Evolutionary conservation across 2,797 vertebrate species (phyloP).

Genomic region (Macropus fuliginosus): DNA sequence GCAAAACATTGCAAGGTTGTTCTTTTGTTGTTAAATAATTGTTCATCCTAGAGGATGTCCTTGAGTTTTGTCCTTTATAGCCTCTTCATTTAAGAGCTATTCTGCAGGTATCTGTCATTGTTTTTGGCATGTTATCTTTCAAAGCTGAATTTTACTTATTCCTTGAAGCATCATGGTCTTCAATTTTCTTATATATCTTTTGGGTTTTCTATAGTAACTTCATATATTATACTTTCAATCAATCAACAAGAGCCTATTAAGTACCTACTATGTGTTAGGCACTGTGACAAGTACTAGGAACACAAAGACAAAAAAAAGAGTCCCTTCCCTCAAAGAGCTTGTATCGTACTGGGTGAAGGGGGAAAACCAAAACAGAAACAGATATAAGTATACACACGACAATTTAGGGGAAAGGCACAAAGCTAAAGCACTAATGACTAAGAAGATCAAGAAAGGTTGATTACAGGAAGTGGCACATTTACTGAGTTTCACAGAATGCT

Average conservation of each 20-base stretch:
- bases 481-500: not conserved
- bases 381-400: not conserved
- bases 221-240: not conserved
- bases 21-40: not conserved
- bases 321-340: not conserved
- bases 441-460: not conserved
- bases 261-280: not conserved
- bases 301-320: not conserved
- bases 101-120: not conserved
- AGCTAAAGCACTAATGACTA: not conserved
- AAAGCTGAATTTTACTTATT: constrained; percentile 12
- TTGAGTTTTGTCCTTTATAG: constrained; percentile 44
- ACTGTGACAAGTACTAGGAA: not conserved
- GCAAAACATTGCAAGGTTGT: constrained; percentile 39
- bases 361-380: not conserved
- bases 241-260: constrained; percentile 42
- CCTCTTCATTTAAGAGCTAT: not conserved
- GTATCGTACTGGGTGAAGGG: not conserved
- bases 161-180: not conserved
- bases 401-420: not conserved
- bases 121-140: not conserved
- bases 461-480: not conserved
- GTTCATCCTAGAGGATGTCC: not conserved
- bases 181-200: constrained; percentile 33
- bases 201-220: constrained; percentile 21